Evolutionary conservation across 2,797 vertebrate species (phyloP).

Genomic region (Graptemys geographica): DNA sequence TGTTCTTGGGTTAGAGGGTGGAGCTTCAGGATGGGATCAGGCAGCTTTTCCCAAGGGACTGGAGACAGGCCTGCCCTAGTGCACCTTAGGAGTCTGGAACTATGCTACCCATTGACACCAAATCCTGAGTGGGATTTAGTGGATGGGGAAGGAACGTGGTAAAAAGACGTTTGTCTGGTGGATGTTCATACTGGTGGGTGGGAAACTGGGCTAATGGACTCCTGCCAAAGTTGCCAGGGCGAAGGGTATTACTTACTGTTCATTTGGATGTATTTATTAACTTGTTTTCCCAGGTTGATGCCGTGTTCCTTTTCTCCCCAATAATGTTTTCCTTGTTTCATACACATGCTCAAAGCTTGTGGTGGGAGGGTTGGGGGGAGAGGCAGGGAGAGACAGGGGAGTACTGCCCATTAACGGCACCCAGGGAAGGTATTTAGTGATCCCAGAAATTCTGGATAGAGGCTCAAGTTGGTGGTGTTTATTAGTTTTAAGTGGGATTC

Average conservation of each 20-base stretch:
- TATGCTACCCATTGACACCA: too few relatives aligned
- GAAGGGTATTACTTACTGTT: neutral
- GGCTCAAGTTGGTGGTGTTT: conserved; percentile 53
- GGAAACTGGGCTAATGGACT: neutral
- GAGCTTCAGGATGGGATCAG: neutral
- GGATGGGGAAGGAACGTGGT: too few relatives aligned
- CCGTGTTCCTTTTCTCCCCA: conserved; percentile 7
- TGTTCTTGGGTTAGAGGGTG: neutral
- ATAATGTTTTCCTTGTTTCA: conserved; percentile 21
- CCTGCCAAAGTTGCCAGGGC: neutral
- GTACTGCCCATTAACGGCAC: conserved; percentile 45
- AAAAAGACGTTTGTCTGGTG: too few relatives aligned
- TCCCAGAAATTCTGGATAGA: conserved; percentile 62
- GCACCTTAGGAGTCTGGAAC: neutral
- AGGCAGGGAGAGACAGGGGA: neutral
- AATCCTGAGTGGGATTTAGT: too few relatives aligned
- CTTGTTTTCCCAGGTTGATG: conserved; percentile 33
- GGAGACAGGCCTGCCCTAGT: neutral
- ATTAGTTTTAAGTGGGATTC: conserved; percentile 57
- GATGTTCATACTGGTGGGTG: too few relatives aligned
- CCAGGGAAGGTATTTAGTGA: conserved; percentile 61
- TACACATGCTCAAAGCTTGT: conserved; percentile 43
- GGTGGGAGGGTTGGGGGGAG: neutral
- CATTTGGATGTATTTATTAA: conserved; percentile 34
- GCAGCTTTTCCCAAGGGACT: neutral